Evolutionary conservation across 2,888 invertebrate species (phyloP), one percentile per base, ranked within the genome.

Genomic region (Neuroscelio doddi): DNA sequence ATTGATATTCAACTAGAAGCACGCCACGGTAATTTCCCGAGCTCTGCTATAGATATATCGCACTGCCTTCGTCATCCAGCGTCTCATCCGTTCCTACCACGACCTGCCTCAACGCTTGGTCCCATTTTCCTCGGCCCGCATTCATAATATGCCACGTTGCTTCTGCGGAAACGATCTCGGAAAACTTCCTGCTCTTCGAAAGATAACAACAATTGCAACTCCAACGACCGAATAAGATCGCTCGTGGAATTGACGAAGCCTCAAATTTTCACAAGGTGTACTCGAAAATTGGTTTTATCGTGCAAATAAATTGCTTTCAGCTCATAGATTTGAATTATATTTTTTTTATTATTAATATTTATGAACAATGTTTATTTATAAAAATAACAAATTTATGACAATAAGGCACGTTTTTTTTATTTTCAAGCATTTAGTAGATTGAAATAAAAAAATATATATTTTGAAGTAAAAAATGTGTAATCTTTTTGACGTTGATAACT

Each of bases 1-100:
- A 79, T 79, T 79, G 77, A 79, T 77, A 78, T 79, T 79, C 76
- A 75, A 76, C 72, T 70, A 72, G 77, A 51, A 72, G 68, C 74
- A 74, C 72, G 72, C 69, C 69, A 70, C 69, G 66, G 69, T 74
- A 75, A 76, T 78, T 79, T 74, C 70, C 70, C 59, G 58, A 55
- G 56, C 64, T 64, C 61, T 53, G 58, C 14, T 17, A 5, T 29
- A 27, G 55, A 45, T 51, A 46, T 51, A 21, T 34, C 36, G 3
- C 17, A 7, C 12, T 38, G 44, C 45, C 52, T 38, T 45, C 45
- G 45, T 62, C 55, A 50, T 21, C 52, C 32, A 26, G 26, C 34
- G n/a, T 44, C 49, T 55, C 39, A 41, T 44, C 38, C 38, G 17
- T 14, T 34, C 3, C 32, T 16, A 9, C 12, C 47, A 8, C 10